Conservation (phyloP, 2,888 invertebrate genomes). For the Drosophila trichaetosa region DNA sequence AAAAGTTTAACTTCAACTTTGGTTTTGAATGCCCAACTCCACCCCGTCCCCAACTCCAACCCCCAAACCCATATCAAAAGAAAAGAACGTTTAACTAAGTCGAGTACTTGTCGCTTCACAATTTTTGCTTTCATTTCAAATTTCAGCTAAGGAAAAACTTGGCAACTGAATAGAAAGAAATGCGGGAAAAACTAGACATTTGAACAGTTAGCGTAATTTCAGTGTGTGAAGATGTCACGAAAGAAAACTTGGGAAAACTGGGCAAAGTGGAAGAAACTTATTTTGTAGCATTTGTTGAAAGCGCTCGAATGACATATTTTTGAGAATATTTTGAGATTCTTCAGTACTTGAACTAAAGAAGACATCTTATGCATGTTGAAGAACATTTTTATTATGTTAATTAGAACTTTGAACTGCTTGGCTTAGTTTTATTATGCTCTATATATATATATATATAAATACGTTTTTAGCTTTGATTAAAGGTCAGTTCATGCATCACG, state of each 20-base stretch:
- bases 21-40: conserved; percentile 11
- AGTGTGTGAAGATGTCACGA: conserved; percentile 45
- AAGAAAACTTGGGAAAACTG: conserved; percentile 11
- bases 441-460: neutral
- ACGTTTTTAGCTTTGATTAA: neutral
- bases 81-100: conserved; percentile 50
- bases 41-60: neutral
- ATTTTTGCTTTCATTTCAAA: conserved; percentile 45
- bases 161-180: conserved; percentile 16
- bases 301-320: neutral
- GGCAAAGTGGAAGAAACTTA: conserved; percentile 3
- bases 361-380: neutral
- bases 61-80: conserved; percentile 6
- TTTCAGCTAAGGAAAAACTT: conserved; percentile 38
- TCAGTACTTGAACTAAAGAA: neutral
- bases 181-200: conserved; percentile 19
- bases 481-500: neutral
- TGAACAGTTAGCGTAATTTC: conserved; percentile 40
- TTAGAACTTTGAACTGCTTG: conserved; percentile 1
- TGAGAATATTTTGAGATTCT: neutral
- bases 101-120: conserved; percentile 31
- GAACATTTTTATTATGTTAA: neutral
- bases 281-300: conserved; percentile 5
- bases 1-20: conserved; percentile 62
- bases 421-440: neutral